phyloP scores from a whole-genome alignment of 2,113 vertebrate genomes.

The Spheniscus mendiculus region DNA sequence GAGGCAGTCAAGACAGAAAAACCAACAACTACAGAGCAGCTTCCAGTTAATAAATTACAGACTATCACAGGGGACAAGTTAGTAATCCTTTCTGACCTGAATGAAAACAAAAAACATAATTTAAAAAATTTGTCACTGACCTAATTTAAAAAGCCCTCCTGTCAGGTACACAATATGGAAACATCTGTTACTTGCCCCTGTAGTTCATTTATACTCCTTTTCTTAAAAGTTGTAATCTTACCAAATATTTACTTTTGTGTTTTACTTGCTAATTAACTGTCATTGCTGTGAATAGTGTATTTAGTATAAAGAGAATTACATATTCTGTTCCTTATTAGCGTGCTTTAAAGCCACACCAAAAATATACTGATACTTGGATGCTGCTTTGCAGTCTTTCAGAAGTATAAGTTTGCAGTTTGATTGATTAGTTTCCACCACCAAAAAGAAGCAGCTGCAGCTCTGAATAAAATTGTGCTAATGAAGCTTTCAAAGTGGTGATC shows the following conservation, averaged over 20 bases:
- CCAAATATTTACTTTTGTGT: conserved; percentile 64
- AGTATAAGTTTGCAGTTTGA: conserved; percentile 51
- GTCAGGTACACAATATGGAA: not conserved
- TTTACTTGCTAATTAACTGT: conserved; percentile 46
- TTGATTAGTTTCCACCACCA: conserved; percentile 64
- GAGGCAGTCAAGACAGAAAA: not conserved
- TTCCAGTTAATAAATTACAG: conserved; percentile 33
- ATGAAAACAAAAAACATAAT: not conserved
- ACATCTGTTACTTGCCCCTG: not conserved
- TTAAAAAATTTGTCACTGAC: not conserved
- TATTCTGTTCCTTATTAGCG: conserved; percentile 35
- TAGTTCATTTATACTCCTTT: not conserved
- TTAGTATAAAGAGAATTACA: conserved; percentile 45
- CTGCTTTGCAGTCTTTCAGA: conserved; percentile 54
- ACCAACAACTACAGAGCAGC: not conserved
- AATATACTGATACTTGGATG: conserved; percentile 51
- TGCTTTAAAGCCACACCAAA: conserved; percentile 46
- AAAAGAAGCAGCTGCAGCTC: conserved; percentile 63
- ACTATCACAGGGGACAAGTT: not conserved
- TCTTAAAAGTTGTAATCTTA: conserved; percentile 48
- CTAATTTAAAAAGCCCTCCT: not conserved
- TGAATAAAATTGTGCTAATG: conserved; percentile 68
- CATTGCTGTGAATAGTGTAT: conserved; percentile 29
- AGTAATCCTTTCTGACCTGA: not conserved
- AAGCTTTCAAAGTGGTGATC: conserved; percentile 69